A percentile compares a stretch with the other conserved stretches of the same genome.
These are phyloP conservation scores for Typhlomys cinereus DNA, from an alignment of 2,113 vertebrate genomes.

Conservation along the genomic window DNA sequence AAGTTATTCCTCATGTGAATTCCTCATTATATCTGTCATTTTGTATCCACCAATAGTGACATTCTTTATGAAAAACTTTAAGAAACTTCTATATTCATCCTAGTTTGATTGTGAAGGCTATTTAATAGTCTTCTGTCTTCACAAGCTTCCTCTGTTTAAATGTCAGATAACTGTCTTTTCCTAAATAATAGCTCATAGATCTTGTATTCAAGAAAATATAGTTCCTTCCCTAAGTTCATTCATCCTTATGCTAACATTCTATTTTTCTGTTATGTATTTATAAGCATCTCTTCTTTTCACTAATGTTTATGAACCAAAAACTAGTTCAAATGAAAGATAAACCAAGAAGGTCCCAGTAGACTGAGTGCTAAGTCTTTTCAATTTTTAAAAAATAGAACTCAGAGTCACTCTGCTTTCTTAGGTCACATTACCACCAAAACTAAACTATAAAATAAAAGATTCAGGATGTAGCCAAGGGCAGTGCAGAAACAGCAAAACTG, in stretches of 20 bases:
- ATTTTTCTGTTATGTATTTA: background rate
- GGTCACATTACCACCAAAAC: slow-evolving; percentile 34
- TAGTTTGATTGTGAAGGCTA: background rate
- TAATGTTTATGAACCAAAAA: slow-evolving; percentile 46
- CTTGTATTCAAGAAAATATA: background rate
- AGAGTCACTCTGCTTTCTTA: slow-evolving; percentile 30
- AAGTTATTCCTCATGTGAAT: background rate
- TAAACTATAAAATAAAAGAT: background rate
- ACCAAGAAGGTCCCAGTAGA: background rate
- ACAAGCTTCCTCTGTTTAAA: background rate
- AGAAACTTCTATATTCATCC: background rate
- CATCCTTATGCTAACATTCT: slow-evolving; percentile 15
- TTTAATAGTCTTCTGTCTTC: background rate
- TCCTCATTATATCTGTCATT: background rate
- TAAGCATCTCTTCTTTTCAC: slow-evolving; percentile 8
- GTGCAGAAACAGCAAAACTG: too few species aligned
- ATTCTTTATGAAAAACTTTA: background rate
- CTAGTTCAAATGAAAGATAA: slow-evolving; percentile 57
- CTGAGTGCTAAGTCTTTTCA: background rate
- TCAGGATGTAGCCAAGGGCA: too few species aligned
- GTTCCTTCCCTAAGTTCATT: background rate
- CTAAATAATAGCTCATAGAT: background rate
- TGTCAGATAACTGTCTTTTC: background rate
- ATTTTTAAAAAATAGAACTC: slow-evolving; percentile 20
- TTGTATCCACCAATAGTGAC: background rate